Base-by-base conservation (phyloP, 2,113 vertebrate genomes). In the Vireo altiloquus region DNA sequence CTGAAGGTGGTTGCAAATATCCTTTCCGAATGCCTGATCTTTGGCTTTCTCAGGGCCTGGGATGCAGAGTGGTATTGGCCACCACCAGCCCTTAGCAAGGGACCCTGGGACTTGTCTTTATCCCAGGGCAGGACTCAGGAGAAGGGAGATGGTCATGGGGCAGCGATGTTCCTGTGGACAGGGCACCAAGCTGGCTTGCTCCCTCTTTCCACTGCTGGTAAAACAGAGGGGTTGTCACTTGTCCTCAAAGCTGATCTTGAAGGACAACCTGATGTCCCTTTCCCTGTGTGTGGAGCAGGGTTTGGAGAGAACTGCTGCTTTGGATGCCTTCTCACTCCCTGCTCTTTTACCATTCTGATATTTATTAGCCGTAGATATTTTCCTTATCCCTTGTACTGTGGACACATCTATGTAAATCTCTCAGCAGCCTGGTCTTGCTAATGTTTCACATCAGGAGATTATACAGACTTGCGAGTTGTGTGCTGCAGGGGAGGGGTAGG, bases 1-100 rank as follows among this genome's bases (percentile, higher is more conserved):
- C 27, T 68, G 76, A 71, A 66, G 25, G 22, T 17, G 22, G 24
- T 30, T 40, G 39, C 39, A 63, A 63, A 63, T 21, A 63, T 21
- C 37, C 6, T 63, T 9, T 70, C 35, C 21, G 61, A 61, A 40
- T 61, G 21, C 18, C 27, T 65, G 3, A 1, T 20, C n/a, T 59
- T 42, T 37, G 52, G 13, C 9, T 61, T 65, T 80, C 39, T 33
- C 4, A 7, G 31, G 21, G 18, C 8, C 8, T 74, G 27, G 14
- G 40, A 30, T 8, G 40, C 30, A 50, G 28, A 10, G 0, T 0
- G 4, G 22, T 7, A 1, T 7, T 2, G 6, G 27, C 22, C 1
- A 4, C 27, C 44, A 30, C 40, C 18, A 65, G 16, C 15, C 1
- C 4, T 65, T 50, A 60, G 22, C 19, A 40, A 39, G 39, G 46